These are phyloP conservation scores for Synergus laeviventris DNA, from an alignment of 2,888 invertebrate species.

Conservation along the genomic window DNA sequence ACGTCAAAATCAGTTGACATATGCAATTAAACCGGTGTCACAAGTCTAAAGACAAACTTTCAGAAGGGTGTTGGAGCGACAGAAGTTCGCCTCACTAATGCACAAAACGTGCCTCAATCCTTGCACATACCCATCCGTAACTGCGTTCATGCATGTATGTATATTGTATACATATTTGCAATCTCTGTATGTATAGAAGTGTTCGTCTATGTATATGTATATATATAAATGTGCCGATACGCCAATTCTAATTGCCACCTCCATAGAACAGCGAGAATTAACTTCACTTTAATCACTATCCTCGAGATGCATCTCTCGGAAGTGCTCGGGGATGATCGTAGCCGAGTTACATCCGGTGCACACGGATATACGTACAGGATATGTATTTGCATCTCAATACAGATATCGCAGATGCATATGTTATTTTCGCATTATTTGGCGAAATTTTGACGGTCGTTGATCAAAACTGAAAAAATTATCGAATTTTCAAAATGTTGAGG, in stretches of 20 bases:
- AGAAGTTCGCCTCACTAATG: not conserved
- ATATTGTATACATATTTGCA: too few species aligned
- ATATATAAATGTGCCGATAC: conserved; percentile 27
- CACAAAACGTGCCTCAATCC: not conserved
- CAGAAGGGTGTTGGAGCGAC: not conserved
- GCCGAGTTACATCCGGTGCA: conserved; percentile 40
- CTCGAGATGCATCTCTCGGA: conserved; percentile 47
- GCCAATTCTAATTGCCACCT: conserved; percentile 44
- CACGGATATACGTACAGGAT: conserved; percentile 41
- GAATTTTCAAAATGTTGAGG: too few species aligned
- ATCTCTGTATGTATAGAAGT: not conserved
- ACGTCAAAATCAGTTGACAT: too few species aligned
- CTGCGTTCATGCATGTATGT: too few species aligned
- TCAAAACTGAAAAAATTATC: too few species aligned
- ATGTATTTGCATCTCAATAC: conserved; percentile 44
- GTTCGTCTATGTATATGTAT: not conserved
- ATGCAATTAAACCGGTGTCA: too few species aligned
- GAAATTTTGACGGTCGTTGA: too few species aligned
- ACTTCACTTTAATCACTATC: conserved; percentile 49
- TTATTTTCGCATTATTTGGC: not conserved
- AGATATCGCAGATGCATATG: conserved; percentile 2
- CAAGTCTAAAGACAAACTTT: too few species aligned
- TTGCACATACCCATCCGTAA: too few species aligned
- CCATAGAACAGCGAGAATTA: conserved; percentile 42
- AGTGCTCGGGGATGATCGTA: conserved; percentile 45